Base-by-base conservation (phyloP, 2,797 vertebrate species). In the Acanthurus tractus region DNA sequence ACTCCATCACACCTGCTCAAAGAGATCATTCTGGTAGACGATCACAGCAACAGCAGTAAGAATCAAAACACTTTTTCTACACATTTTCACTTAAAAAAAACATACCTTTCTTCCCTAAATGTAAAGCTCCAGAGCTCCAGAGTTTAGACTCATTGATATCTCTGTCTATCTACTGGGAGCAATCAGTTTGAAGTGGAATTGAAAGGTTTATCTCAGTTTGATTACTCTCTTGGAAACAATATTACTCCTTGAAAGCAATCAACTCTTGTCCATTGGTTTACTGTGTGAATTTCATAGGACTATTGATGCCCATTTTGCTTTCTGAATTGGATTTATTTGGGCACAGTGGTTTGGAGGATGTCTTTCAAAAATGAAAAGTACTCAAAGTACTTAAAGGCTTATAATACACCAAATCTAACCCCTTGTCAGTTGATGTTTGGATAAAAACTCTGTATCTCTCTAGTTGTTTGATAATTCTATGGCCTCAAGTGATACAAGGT, bases 21-120 rank as follows among this genome's bases (percentile, higher is more conserved):
- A 87, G 98, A 99, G 91, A 98, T 99, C 89, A 93, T 99, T 78
- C 94, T 99, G 59, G 98, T 99, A 53, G 98, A 99, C 2, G 98
- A 99, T 80, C 96, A 98, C 94, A 99, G 98, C 91, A 96, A 86
- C 86, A 98, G 96, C 0, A 91, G 98, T 99, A 89, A 94, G 96
- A 84, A 46, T 45, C 34, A 13, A 1, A 23, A 48, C n/a, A 13
- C 22, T 8, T 46, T 8, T 22, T 62, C 1, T 17, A 3, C 18
- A n/a, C 3, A 6, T 6, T 55, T 29, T 18, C 5, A 11, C 18
- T 5, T 57, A 56, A 10, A 13, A 8, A 20, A 36, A 45, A 40
- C 23, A 6, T 5, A 9, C 1, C 38, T 46, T 6, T 6, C 4
- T 42, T 6, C 25, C 63, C 49, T 36, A 10, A 1, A 36, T 46